Percentiles rank a stretch among this genome's conserved stretches.
phyloP scores from a whole-genome alignment of 2,113 vertebrate species.

The western clawed frog (Xenopus tropicalis) region DNA sequence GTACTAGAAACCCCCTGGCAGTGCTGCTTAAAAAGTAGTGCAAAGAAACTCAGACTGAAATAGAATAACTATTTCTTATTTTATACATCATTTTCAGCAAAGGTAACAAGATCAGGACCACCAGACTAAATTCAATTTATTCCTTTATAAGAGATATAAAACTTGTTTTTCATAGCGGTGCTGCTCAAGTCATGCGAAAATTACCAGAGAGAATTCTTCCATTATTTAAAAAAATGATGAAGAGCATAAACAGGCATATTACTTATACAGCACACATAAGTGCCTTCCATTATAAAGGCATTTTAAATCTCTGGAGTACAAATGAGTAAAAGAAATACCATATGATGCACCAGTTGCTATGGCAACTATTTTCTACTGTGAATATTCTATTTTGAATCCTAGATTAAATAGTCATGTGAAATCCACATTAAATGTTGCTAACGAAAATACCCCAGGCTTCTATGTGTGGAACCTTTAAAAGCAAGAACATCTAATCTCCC shows the following conservation, averaged over 20 bases:
- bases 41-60: too few species aligned
- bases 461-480: slow-evolving; percentile 24
- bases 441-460: slow-evolving; percentile 37
- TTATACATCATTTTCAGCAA: too few species aligned
- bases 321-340: slow-evolving; percentile 26
- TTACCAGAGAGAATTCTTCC: neutral
- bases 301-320: slow-evolving; percentile 29
- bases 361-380: slow-evolving; percentile 40
- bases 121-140: too few species aligned
- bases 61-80: too few species aligned
- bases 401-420: slow-evolving; percentile 40
- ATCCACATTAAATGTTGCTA: slow-evolving; percentile 38
- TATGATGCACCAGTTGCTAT: slow-evolving; percentile 32
- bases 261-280: slow-evolving; percentile 18
- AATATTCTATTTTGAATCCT: slow-evolving; percentile 40
- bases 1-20: too few species aligned
- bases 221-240: neutral
- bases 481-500: slow-evolving; percentile 32
- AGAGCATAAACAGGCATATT: neutral
- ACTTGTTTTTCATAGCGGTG: too few species aligned
- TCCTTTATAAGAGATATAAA: too few species aligned
- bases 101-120: too few species aligned
- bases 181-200: too few species aligned
- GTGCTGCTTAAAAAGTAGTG: too few species aligned
- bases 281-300: slow-evolving; percentile 31